Conservation (phyloP, 1,140 invertebrate species). For the Oscheius sp. region DNA sequence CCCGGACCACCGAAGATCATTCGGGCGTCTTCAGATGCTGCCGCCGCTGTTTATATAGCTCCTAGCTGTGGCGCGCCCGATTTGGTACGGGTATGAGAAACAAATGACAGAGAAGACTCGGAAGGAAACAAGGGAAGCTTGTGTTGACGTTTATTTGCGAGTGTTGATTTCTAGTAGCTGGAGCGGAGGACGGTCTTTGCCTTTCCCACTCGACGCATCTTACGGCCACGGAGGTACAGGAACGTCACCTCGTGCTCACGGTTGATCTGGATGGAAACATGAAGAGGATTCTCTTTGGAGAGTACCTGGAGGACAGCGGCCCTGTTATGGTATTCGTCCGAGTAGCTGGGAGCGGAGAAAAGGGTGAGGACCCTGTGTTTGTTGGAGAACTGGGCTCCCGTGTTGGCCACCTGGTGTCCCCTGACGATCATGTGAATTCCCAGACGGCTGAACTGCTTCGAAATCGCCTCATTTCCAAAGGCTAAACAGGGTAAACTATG, state of each 20-base stretch:
- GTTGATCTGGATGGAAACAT: background rate
- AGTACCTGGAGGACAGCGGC: background rate
- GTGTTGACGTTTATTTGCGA: background rate
- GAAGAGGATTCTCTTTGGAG: background rate
- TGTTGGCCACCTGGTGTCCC: slow-evolving; percentile 15
- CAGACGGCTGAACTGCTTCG: background rate
- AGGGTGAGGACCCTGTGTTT: slow-evolving; percentile 14
- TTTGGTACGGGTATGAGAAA: background rate
- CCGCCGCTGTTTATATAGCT: slow-evolving; percentile 13
- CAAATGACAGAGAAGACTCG: background rate
- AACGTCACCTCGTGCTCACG: background rate
- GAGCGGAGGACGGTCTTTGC: background rate
- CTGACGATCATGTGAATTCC: slow-evolving; percentile 15
- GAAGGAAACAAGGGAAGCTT: background rate
- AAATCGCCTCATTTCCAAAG: slow-evolving; percentile 15
- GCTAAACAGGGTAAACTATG: no score
- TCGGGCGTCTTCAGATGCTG: slow-evolving; percentile 64
- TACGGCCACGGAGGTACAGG: background rate
- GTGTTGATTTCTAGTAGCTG: background rate
- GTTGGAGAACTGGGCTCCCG: background rate
- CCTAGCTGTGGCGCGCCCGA: background rate
- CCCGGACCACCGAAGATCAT: slow-evolving; percentile 77
- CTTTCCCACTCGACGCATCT: background rate
- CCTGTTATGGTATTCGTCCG: background rate
- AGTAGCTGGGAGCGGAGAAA: slow-evolving; percentile 18